These are phyloP conservation scores for Agrotis exclamationis DNA, from an alignment of 2,888 invertebrate species.

Conservation along the genomic window DNA sequence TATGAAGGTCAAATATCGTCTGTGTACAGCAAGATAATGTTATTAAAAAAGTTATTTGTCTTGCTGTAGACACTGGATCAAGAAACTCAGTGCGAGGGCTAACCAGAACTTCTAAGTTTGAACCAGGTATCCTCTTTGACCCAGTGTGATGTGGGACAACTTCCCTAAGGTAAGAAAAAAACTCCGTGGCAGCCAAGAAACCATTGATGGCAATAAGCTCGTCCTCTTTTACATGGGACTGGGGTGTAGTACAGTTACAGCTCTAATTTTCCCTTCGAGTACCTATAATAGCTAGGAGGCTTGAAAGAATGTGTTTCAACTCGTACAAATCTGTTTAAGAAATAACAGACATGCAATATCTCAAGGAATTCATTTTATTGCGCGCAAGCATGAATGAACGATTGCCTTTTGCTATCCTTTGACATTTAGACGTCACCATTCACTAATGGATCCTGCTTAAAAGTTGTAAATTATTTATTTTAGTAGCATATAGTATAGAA, in stretches of 20 bases:
- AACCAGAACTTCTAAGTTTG: no score
- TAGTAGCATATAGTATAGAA: no score
- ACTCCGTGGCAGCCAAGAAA: background rate
- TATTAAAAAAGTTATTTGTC: no score
- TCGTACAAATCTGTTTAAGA: slow-evolving; percentile 2
- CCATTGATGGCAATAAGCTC: background rate
- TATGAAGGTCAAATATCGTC: no score
- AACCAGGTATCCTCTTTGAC: no score
- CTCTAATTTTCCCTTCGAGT: no score
- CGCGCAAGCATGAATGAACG: slow-evolving; percentile 23
- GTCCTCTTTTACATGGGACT: background rate
- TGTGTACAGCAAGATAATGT: no score
- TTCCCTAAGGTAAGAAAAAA: background rate
- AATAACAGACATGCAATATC: slow-evolving; percentile 26
- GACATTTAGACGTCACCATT: slow-evolving; percentile 16
- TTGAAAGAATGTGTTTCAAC: background rate
- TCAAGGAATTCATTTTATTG: slow-evolving; percentile 17
- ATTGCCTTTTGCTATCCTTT: slow-evolving; percentile 20
- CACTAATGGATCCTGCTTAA: slow-evolving; percentile 1
- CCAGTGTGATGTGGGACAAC: no score
- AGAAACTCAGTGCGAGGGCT: no score
- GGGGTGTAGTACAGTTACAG: background rate
- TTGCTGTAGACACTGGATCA: no score
- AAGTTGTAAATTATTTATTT: background rate
- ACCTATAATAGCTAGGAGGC: background rate